Base-by-base conservation (phyloP, 1,140 invertebrate genomes). In the Harlomillsia oculata region DNA sequence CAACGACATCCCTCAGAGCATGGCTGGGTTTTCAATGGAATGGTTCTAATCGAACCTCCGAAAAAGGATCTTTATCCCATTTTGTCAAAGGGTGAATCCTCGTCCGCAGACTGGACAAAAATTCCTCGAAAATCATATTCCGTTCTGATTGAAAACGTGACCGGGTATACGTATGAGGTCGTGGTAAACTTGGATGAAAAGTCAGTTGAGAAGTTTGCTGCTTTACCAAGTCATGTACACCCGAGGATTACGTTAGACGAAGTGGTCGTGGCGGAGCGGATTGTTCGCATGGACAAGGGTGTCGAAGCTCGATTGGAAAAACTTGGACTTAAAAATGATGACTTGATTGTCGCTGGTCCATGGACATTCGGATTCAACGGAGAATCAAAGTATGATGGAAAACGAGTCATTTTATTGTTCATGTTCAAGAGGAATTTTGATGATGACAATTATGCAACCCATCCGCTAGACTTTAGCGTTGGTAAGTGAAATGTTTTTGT, bases 361-460 rank as follows among this genome's bases (percentile, higher is more conserved):
- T 62, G 60, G 60, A 55, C 51, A 23, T 25, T 62, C 23, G 60
- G 60, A 14, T 62, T 49, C 28, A n/a, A n/a, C n/a, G 54, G 39
- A n/a, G 40, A 45, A 26, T 21, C 36, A 32, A 56, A 63, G 37
- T 59, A 59, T 34, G 52, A 55, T 28, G 49, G 49, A 14, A 58
- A 32, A 36, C 30, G 62, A 26, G 25, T 63, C 1, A 53, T 63
- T 16, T 53, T 56, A 25, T 30, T 63, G 1, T 63, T 63, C 53
- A 63, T 63, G 62, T 63, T 59, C 39, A 32, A 18, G 1, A 34
- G 57, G 18, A 32, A 54, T 6, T 59, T 56, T 49, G 8, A n/a
- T 34, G 55, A 40, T 4, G 62, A 63, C 28, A 63, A 63, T 49
- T 57, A 63, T 43, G 59, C 59, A 46, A 57, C 62, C 2, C 62